phyloP scores from a whole-genome alignment of 2,888 invertebrate genomes.

The Anagyrus pseudococci region DNA sequence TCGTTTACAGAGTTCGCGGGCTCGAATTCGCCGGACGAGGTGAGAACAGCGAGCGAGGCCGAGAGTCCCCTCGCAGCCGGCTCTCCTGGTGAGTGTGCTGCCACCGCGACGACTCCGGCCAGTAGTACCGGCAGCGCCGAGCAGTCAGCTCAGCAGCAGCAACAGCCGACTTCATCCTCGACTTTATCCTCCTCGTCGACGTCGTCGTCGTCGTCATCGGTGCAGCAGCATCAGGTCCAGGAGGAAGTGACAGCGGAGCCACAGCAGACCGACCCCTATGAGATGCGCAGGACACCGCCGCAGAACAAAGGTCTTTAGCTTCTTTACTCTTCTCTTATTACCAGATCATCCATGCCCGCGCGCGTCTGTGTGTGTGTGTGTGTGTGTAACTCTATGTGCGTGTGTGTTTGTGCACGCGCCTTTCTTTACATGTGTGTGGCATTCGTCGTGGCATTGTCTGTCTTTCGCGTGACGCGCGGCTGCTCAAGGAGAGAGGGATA shows the following conservation, averaged over 20 bases:
- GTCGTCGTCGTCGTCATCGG: neutral
- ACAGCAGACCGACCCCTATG: slow-evolving; percentile 59
- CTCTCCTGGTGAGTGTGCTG: slow-evolving; percentile 46
- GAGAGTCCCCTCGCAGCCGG: slow-evolving; percentile 43
- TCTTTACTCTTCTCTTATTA: too few species aligned
- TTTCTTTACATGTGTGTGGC: too few species aligned
- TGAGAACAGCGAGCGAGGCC: slow-evolving; percentile 41
- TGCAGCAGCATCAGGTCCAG: slow-evolving; percentile 39
- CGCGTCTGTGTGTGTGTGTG: too few species aligned
- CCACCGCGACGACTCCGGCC: slow-evolving; percentile 26
- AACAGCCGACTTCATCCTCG: too few species aligned
- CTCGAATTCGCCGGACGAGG: slow-evolving; percentile 46
- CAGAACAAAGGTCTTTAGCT: slow-evolving; percentile 64
- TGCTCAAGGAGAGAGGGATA: too few species aligned
- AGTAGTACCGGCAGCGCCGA: neutral
- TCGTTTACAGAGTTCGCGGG: slow-evolving; percentile 44
- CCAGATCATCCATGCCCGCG: too few species aligned
- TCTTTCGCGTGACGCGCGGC: too few species aligned
- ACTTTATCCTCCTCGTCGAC: neutral
- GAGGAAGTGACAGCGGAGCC: slow-evolving; percentile 39
- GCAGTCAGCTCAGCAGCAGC: slow-evolving; percentile 31
- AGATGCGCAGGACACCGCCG: slow-evolving; percentile 68
- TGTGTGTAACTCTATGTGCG: too few species aligned
- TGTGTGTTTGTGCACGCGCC: too few species aligned
- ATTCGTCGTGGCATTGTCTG: too few species aligned